A percentile compares a stretch with the other conserved stretches of the same genome.
These are phyloP conservation scores for Drosophila willistoni DNA, from an alignment of 1,140 invertebrate genomes.

Conservation along the genomic window DNA sequence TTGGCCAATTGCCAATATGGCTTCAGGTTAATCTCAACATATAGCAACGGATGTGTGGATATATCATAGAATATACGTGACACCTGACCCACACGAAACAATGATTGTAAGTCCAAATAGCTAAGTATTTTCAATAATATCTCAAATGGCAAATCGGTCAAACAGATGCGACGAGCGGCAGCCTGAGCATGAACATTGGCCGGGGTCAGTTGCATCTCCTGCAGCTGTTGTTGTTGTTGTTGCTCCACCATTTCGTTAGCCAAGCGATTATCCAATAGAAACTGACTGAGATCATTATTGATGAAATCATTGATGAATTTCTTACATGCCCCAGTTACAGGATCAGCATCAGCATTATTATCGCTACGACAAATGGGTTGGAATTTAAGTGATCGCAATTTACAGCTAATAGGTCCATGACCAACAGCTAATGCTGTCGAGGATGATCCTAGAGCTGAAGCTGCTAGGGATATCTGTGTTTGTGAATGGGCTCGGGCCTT, in stretches of 20 bases:
- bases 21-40: constrained; percentile 91
- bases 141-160: constrained; percentile 82
- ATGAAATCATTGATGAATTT: constrained; percentile 74
- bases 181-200: background rate
- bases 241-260: constrained; percentile 5
- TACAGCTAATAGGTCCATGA: constrained; percentile 69
- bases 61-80: constrained; percentile 90
- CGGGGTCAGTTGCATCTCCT: background rate
- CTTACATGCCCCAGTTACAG: constrained; percentile 1
- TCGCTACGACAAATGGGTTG: constrained; percentile 51
- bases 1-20: constrained; percentile 88
- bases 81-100: constrained; percentile 90
- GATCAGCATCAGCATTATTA: constrained; percentile 6
- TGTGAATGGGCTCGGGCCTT: constrained; percentile 33
- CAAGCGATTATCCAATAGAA: constrained; percentile 52
- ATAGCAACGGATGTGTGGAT: constrained; percentile 90
- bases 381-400: constrained; percentile 74
- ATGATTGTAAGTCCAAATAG: constrained; percentile 90
- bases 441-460: background rate
- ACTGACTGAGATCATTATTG: constrained; percentile 82
- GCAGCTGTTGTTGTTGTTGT: constrained; percentile 11
- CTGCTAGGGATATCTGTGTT: constrained; percentile 6
- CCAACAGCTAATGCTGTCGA: background rate
- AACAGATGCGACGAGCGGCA: constrained; percentile 15
- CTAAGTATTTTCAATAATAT: constrained; percentile 84